Base-by-base conservation (phyloP, 2,888 invertebrate species). In the Proisotoma minuta region DNA sequence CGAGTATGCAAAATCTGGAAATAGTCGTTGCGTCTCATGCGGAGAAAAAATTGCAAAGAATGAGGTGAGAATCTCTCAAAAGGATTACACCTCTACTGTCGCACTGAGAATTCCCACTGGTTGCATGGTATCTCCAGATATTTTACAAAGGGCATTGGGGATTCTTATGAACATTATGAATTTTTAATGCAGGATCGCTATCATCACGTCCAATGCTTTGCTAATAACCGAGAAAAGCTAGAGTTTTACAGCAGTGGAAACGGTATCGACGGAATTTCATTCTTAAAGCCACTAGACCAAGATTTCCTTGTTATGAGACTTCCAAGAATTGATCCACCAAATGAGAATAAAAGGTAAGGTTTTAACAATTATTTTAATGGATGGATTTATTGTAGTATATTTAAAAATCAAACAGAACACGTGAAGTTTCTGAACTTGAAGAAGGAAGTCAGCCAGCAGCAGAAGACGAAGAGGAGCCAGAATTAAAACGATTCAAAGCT, bases 1-100 rank as follows among this genome's bases (percentile, higher is more conserved):
- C 2, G 53, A 29, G 12, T 54, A 54, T 22, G 53, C 53, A 3
- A 54, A 54, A 23, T 54, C 53, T 5, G 39, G 39, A 12, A 2
- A n/a, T 2, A 54, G 53, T 23, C 53, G n/a, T 39, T 54, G 53
- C 53, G 29, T 54, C 23, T 39, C 39, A 22, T 54, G 53, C 20
- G 22, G 39, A 5, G 53, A 39, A 18, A n/a, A 39, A 20, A 54
- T 54, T 24, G 34, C 29, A 2, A 29, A 54, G 22, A 24, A 34
- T 2, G 53, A 54, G n/a, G 53, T 54, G 18, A 8, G 53, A 5
- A 34, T 54, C 15, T 54, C 53, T n/a, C 53, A 54, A 28, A 29
- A 29, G 39, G 53, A 54, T 23, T 54, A 20, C 34, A 29, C 18
- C n/a, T 54, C 53, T 22, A 20, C 29, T 10, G 23, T 18, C 15